These are phyloP conservation scores for Calameuta filiformis DNA, from an alignment of 2,888 invertebrate genomes.

Conservation along the genomic window DNA sequence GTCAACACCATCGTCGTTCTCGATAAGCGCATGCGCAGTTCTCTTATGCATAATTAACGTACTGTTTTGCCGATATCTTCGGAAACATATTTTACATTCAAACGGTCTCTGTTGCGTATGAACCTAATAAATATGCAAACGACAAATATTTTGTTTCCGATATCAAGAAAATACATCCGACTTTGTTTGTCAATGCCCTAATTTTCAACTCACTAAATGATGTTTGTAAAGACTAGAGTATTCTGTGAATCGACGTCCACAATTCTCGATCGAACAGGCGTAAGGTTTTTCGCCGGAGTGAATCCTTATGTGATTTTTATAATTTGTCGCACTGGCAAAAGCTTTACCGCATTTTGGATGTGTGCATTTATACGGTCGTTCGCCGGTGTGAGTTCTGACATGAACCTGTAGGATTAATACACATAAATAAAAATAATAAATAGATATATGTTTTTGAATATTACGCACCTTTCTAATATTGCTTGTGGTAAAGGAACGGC, in stretches of 20 bases:
- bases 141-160: background rate
- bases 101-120: slow-evolving; percentile 73
- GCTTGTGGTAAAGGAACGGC: slow-evolving; percentile 75
- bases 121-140: slow-evolving; percentile 42
- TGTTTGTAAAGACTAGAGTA: slow-evolving; percentile 78
- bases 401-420: slow-evolving; percentile 66
- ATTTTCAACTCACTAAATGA: slow-evolving; percentile 64
- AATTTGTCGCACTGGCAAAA: slow-evolving; percentile 77
- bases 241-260: slow-evolving; percentile 76
- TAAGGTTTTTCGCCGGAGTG: slow-evolving; percentile 79
- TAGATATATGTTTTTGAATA: background rate
- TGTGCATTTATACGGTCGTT: slow-evolving; percentile 74
- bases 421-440: background rate
- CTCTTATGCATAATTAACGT: slow-evolving; percentile 73
- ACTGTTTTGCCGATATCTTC: slow-evolving; percentile 72
- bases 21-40: slow-evolving; percentile 69
- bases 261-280: slow-evolving; percentile 71
- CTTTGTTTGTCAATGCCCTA: background rate
- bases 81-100: slow-evolving; percentile 71
- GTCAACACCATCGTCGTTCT: slow-evolving; percentile 64
- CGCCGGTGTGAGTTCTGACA: slow-evolving; percentile 76
- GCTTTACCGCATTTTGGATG: slow-evolving; percentile 72
- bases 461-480: slow-evolving; percentile 72
- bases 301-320: slow-evolving; percentile 76
- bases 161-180: background rate